Base-by-base conservation (phyloP, 2,797 vertebrate genomes). In the Pipistrellus kuhlii region DNA sequence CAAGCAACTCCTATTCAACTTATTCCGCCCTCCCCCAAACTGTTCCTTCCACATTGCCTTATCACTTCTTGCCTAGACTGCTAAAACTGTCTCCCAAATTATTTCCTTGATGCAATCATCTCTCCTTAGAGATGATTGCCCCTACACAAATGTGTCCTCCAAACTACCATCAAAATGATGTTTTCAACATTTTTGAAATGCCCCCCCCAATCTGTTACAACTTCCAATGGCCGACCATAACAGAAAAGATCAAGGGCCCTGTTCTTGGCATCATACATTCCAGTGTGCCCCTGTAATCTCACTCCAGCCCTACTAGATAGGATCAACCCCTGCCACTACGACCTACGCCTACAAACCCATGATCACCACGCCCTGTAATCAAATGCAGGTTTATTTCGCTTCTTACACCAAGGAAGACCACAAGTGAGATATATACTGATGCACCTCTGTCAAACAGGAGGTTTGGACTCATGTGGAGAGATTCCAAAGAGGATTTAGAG, bases 41-140 rank as follows among this genome's bases (percentile, higher is more conserved):
- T 80, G 32, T 30, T 92, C 17, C 21, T 78, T 68, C 66, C 32
- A 68, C 11, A 41, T 6, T 38, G 14, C 17, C 87, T 71, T 93
- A 48, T 57, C 23, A 64, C 8, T 14, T 89, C 51, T 82, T 88
- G 5, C 72, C 10, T 35, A 69, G 59, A n/a, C 25, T 91, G 59
- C 12, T 51, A 88, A 68, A 82, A 53, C 1, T 73, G 6, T 27
- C 20, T 21, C 41, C 73, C 20, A 86, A 72, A 46, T 73, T 68
- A 62, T 84, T 82, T 94, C 14, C 66, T 88, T 90, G 90, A 17
- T 64, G 6, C 53, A n/a, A n/a, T n/a, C n/a, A n/a, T n/a, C n/a
- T n/a, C n/a, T n/a, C n/a, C n/a, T n/a, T n/a, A n/a, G n/a, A n/a
- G n/a, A n/a, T n/a, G n/a, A 11, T 66, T 88, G 27, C 18, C 30